Evolutionary conservation across 2,888 invertebrate species (phyloP).

Genomic region (Erebia palarica): DNA sequence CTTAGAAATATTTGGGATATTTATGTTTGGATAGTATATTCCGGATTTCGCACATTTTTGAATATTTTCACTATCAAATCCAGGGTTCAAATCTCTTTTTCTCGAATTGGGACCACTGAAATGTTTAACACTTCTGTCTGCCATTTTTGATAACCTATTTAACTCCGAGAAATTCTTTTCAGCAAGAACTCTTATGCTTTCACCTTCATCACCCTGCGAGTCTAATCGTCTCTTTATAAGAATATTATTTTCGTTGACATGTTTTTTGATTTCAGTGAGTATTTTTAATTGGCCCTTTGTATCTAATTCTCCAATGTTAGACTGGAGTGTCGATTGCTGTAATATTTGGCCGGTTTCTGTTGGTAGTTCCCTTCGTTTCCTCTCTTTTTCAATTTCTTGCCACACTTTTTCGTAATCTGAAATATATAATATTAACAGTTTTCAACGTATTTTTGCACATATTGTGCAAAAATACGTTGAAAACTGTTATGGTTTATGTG

Average conservation of each 20-base stretch:
- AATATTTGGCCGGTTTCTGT: conserved; percentile 33
- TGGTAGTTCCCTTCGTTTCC: conserved; percentile 79
- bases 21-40: conserved; percentile 60
- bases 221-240: conserved; percentile 72
- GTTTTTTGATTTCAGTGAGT: conserved; percentile 72
- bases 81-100: conserved; percentile 68
- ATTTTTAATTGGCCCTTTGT: conserved; percentile 64
- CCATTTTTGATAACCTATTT: conserved; percentile 73
- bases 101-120: conserved; percentile 64
- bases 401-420: conserved; percentile 84
- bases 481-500: too few species aligned
- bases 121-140: conserved; percentile 71
- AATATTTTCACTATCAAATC: conserved; percentile 71
- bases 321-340: conserved; percentile 44
- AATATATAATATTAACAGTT: conserved; percentile 48
- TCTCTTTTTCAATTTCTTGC: conserved; percentile 84
- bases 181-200: conserved; percentile 66
- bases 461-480: too few species aligned
- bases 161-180: conserved; percentile 77
- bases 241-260: conserved; percentile 73
- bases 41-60: conserved; percentile 52
- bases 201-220: conserved; percentile 51
- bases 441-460: too few species aligned
- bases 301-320: conserved; percentile 52
- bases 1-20: conserved; percentile 70